phyloP scores from a whole-genome alignment of 2,797 vertebrate genomes.

The Pachyuromys duprasi region DNA sequence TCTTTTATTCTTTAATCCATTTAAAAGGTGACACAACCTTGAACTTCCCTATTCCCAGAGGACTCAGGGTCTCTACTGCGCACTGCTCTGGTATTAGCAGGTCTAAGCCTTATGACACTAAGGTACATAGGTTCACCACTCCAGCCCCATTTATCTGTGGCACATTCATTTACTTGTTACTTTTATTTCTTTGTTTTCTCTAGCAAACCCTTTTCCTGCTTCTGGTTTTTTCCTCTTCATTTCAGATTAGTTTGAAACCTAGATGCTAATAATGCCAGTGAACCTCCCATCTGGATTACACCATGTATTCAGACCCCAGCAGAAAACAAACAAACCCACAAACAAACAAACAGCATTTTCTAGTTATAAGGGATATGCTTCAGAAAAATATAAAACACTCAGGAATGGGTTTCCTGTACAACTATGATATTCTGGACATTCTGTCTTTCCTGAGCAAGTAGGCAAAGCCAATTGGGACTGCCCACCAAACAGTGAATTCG shows the following conservation, averaged over 20 bases:
- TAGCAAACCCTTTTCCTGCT: not conserved
- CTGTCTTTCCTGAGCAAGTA: not conserved
- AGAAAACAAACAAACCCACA: no score
- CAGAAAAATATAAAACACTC: not conserved
- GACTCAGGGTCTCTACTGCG: not conserved
- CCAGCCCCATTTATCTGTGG: accelerated
- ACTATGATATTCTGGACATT: accelerated
- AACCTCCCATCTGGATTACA: not conserved
- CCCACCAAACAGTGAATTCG: not conserved
- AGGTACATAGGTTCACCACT: accelerated
- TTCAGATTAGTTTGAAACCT: not conserved
- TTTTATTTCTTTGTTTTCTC: not conserved
- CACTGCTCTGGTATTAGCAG: accelerated
- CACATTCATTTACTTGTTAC: not conserved
- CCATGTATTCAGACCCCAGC: not conserved
- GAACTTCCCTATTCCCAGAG: accelerated
- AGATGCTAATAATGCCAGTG: accelerated
- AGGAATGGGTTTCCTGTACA: not conserved
- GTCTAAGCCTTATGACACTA: not conserved
- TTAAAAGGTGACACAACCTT: not conserved
- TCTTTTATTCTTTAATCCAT: not conserved
- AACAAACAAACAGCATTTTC: not conserved
- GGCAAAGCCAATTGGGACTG: not conserved
- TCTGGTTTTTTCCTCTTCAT: not conserved
- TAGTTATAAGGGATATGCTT: not conserved